These are phyloP conservation scores for Harmothoe impar DNA, from an alignment of 2,888 invertebrate genomes.

Conservation along the genomic window DNA sequence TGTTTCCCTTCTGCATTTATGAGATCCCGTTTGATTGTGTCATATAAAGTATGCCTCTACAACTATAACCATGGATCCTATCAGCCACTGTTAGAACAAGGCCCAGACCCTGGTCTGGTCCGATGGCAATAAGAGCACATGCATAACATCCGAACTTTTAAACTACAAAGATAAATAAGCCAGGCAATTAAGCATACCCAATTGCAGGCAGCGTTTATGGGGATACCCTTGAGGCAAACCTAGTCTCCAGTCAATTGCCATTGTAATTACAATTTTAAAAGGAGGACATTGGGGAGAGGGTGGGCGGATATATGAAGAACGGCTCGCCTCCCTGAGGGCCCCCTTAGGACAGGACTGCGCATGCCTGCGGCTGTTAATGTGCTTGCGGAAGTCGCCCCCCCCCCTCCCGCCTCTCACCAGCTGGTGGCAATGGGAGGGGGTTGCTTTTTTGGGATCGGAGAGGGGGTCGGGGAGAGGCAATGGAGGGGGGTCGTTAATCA, in stretches of 20 bases:
- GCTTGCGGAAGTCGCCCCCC: background rate
- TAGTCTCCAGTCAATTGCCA: conserved; percentile 30
- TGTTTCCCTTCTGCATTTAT: too few relatives aligned
- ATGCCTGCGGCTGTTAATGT: conserved; percentile 20
- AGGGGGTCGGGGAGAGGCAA: background rate
- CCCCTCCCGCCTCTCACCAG: background rate
- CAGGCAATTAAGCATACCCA: background rate
- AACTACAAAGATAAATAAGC: conserved; percentile 20
- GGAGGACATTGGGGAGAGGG: background rate
- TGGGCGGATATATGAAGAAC: conserved; percentile 27
- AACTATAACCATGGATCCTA: too few relatives aligned
- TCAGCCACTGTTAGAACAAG: too few relatives aligned
- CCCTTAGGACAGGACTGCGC: background rate
- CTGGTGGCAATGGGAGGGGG: background rate
- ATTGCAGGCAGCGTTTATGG: background rate
- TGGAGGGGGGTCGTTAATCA: conserved; percentile 4
- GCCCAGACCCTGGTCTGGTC: background rate
- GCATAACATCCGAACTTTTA: conserved; percentile 8
- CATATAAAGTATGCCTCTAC: too few relatives aligned
- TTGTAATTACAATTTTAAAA: conserved; percentile 51
- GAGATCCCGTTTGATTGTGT: too few relatives aligned
- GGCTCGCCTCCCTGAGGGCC: background rate
- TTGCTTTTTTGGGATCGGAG: background rate
- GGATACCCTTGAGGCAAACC: background rate
- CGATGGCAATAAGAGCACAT: background rate